Evolutionary conservation across 2,113 vertebrate species (phyloP).

Genomic region (Amphilophus citrinellus): DNA sequence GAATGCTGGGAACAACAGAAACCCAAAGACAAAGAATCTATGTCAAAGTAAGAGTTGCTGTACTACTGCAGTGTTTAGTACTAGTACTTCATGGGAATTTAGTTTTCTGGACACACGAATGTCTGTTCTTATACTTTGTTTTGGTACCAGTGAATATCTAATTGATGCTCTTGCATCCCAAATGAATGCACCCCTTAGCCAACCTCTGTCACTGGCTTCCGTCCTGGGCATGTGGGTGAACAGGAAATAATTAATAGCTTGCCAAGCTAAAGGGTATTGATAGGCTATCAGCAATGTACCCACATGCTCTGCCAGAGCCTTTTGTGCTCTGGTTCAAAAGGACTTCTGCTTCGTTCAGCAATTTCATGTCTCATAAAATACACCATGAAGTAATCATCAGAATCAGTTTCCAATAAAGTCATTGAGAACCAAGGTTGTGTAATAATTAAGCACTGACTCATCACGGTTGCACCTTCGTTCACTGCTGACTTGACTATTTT

Average conservation of each 20-base stretch:
- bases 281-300: constrained; percentile 56
- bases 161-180: background rate
- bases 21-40: background rate
- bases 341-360: constrained; percentile 61
- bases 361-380: constrained; percentile 65
- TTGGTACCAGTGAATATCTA: background rate
- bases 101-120: background rate
- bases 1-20: background rate
- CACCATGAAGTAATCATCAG: constrained; percentile 59
- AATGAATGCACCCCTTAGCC: background rate
- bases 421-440: constrained; percentile 39
- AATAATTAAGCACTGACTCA: constrained; percentile 64
- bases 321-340: constrained; percentile 36
- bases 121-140: background rate
- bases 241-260: constrained; percentile 61
- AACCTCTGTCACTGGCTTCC: background rate
- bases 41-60: background rate
- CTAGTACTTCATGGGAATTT: background rate
- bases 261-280: constrained; percentile 69
- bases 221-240: constrained; percentile 22
- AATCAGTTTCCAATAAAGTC: constrained; percentile 63
- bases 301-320: constrained; percentile 36
- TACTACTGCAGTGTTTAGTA: background rate
- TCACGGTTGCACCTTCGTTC: constrained; percentile 29
- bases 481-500: constrained; percentile 47